Evolutionary conservation across 2,113 vertebrate species (phyloP).

Genomic region (Ictalurus furcatus): DNA sequence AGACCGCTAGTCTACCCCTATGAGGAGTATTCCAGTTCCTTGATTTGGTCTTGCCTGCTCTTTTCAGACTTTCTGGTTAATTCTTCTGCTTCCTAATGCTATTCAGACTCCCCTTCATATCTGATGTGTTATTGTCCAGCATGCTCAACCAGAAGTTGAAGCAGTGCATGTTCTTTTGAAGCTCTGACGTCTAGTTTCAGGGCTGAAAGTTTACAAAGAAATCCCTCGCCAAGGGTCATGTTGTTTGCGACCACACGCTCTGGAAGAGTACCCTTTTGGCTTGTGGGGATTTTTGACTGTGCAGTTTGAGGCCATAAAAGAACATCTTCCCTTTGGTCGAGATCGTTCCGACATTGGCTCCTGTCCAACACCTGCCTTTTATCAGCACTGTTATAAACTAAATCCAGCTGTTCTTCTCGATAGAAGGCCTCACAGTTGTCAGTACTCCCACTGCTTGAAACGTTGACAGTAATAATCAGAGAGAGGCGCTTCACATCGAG

Average conservation of each 20-base stretch:
- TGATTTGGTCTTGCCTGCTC: conserved; percentile 58
- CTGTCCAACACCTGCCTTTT: conserved; percentile 49
- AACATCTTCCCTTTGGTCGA: conserved; percentile 14
- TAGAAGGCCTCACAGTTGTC: conserved; percentile 66
- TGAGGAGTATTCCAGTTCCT: conserved; percentile 50
- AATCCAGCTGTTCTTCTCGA: conserved; percentile 55
- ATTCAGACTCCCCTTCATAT: conserved; percentile 67
- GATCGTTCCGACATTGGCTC: conserved; percentile 57
- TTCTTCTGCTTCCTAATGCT: conserved; percentile 58
- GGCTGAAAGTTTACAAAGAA: conserved; percentile 61
- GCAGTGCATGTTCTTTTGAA: conserved; percentile 66
- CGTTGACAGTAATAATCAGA: conserved; percentile 62
- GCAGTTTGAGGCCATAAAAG: conserved; percentile 8
- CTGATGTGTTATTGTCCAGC: conserved; percentile 71
- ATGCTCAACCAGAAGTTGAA: conserved; percentile 71
- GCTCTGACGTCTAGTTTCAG: conserved; percentile 54
- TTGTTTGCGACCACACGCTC: neutral
- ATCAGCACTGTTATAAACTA: conserved; percentile 64
- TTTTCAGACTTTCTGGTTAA: conserved; percentile 37
- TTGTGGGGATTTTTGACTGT: conserved; percentile 37
- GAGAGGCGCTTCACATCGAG: conserved; percentile 42
- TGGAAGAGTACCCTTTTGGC: neutral
- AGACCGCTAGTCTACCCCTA: conserved; percentile 64
- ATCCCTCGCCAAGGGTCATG: conserved; percentile 45
- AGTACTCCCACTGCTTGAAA: conserved; percentile 69